phyloP scores from a whole-genome alignment of 2,888 invertebrate genomes.

The Morinoia aosen region DNA sequence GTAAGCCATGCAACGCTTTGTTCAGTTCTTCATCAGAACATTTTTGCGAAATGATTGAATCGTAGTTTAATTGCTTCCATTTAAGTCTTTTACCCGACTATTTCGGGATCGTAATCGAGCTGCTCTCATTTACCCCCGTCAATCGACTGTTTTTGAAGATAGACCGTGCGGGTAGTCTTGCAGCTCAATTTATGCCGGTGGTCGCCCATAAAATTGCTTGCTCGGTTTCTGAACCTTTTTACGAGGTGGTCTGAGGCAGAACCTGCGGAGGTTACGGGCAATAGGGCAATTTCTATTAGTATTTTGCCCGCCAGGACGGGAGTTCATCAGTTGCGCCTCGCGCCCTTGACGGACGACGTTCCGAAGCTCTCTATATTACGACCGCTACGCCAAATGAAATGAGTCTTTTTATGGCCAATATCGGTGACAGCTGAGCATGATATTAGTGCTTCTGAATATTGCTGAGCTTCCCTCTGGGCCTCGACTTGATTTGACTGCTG shows the following conservation, averaged over 20 bases:
- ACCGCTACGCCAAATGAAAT: conserved; percentile 34
- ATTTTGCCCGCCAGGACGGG: not conserved
- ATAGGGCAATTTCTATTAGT: conserved; percentile 12
- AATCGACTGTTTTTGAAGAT: not conserved
- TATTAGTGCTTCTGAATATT: conserved; percentile 50
- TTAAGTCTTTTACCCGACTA: not conserved
- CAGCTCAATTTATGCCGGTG: not conserved
- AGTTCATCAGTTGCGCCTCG: not conserved
- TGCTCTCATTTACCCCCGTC: not conserved
- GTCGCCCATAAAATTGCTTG: not conserved
- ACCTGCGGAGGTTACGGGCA: not conserved
- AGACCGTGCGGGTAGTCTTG: not conserved
- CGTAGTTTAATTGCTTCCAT: not conserved
- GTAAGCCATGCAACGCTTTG: not conserved
- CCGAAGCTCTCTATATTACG: conserved; percentile 18
- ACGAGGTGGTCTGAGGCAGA: not conserved
- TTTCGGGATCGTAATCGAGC: not conserved
- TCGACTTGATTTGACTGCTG: conserved; percentile 19
- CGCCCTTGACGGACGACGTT: not conserved
- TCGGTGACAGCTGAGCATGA: conserved; percentile 48
- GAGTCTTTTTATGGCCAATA: conserved; percentile 52
- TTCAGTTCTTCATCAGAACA: not conserved
- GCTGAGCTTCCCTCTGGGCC: conserved; percentile 12
- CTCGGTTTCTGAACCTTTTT: not conserved
- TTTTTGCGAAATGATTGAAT: not conserved